A percentile compares a stretch with the other conserved stretches of the same genome.
phyloP scores from a whole-genome alignment of 2,797 vertebrate species.

The Anolis apletophallus region DNA sequence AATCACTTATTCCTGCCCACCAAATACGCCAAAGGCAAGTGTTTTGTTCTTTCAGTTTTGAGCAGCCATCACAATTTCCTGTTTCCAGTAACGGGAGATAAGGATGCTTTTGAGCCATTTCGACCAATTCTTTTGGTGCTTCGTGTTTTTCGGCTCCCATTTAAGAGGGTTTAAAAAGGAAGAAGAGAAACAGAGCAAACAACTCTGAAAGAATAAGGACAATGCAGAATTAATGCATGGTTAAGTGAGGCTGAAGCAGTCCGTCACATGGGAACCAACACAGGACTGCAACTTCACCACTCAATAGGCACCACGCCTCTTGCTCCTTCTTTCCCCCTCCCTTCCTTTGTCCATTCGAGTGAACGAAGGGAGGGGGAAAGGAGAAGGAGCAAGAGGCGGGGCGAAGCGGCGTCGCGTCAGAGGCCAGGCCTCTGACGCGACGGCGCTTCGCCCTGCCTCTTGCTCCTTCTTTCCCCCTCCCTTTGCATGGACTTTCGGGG shows the following conservation, averaged over 20 bases:
- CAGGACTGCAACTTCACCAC: not conserved
- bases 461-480: no score
- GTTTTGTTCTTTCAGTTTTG: not conserved
- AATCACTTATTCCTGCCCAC: rapidly evolving
- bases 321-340: no score
- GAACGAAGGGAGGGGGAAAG: no score
- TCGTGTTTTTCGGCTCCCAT: not conserved
- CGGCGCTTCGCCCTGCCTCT: no score
- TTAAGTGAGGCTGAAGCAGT: not conserved
- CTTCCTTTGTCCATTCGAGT: no score
- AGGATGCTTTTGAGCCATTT: not conserved
- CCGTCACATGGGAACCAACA: not conserved
- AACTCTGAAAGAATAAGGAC: not conserved
- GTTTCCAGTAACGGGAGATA: not conserved
- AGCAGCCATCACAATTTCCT: not conserved
- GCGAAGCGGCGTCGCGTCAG: no score
- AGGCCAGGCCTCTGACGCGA: no score
- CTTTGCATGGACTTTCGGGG: no score
- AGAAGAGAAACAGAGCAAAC: not conserved
- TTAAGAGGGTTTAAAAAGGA: no score
- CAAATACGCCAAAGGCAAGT: not conserved
- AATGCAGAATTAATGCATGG: not conserved
- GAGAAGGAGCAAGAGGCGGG: no score
- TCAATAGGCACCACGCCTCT: no score
- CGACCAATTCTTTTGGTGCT: not conserved